Percentiles rank a stretch among this genome's conserved stretches.
Conservation (phyloP, 2,113 vertebrate genomes). For the Cygnus buccinator region DNA sequence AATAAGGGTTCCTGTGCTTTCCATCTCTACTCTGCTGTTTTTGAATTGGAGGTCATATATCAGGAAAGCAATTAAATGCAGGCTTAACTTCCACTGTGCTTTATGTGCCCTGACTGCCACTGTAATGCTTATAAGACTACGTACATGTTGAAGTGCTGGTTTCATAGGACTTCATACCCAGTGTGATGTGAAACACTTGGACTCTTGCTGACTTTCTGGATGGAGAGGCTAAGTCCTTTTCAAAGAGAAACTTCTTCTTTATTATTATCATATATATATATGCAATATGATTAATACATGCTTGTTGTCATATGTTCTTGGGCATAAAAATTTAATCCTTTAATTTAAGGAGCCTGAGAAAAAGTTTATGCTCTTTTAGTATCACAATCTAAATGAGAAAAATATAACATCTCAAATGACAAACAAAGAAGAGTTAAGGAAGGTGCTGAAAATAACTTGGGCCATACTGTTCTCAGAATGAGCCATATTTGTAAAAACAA, state of each 20-base stretch:
- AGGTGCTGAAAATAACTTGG: background rate
- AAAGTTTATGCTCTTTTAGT: background rate
- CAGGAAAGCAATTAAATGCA: conserved; percentile 6
- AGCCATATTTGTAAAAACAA: background rate
- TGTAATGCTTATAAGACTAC: background rate
- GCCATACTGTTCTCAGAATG: background rate
- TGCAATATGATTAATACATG: background rate
- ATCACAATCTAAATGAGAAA: background rate
- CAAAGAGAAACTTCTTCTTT: background rate
- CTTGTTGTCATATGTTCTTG: background rate
- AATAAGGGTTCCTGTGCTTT: background rate
- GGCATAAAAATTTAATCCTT: background rate
- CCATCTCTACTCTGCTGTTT: background rate
- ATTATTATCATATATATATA: background rate
- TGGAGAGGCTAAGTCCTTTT: background rate
- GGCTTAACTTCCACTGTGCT: background rate
- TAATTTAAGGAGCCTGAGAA: background rate
- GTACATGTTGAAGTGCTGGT: background rate
- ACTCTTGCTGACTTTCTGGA: background rate
- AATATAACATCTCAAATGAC: background rate
- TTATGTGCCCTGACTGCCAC: background rate
- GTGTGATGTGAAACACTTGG: background rate
- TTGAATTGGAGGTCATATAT: background rate
- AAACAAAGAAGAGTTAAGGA: background rate
- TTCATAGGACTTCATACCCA: background rate